Base-by-base conservation (phyloP, 1,140 invertebrate genomes). In the Leptinotarsa defecta region DNA sequence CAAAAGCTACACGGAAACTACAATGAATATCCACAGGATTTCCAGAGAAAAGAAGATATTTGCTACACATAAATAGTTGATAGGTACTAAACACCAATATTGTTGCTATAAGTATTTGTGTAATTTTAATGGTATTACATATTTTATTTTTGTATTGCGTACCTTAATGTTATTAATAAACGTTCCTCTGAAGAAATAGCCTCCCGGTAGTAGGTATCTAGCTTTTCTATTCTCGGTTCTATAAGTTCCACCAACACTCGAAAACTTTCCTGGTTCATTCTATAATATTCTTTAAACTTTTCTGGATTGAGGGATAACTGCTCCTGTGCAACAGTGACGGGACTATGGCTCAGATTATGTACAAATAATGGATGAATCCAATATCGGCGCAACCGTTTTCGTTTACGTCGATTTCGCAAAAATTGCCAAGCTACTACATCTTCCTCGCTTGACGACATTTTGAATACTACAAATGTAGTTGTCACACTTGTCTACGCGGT, bases 121-220 rank as follows among this genome's bases (percentile, higher is more conserved):
- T 34, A 34, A 11, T 34, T 34, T 11, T 11, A 34, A 34, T 34
- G 34, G 34, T 34, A 34, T 34, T 11, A 34, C 6, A 34, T 34
- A 34, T 64, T 64, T 64, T 19, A 64, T 64, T 64, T 64, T 13
- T n/a, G 19, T 64, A 22, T 13, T 20, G 22, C 62, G 3, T 64
- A 19, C 62, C 19, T 64, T 64, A 64, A 17, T n/a, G n/a, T 64
- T 64, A 64, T 19, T 64, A 64, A 64, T 64, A 20, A 64, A 64
- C n/a, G 62, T n/a, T 64, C 62, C 62, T 64, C 13, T 64, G 62
- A 24, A 3, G 62, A n/a, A 13, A 64, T 64, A 22, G 62, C 13
- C 62, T 64, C 11, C n/a, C n/a, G 62, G 24, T 19, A 64, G 24
- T 64, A 5, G 24, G 62, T 17, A 13, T 64, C 62, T n/a, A 22